Base-by-base conservation (phyloP, 2,797 vertebrate genomes). In the Acestrorhynchus altus region DNA sequence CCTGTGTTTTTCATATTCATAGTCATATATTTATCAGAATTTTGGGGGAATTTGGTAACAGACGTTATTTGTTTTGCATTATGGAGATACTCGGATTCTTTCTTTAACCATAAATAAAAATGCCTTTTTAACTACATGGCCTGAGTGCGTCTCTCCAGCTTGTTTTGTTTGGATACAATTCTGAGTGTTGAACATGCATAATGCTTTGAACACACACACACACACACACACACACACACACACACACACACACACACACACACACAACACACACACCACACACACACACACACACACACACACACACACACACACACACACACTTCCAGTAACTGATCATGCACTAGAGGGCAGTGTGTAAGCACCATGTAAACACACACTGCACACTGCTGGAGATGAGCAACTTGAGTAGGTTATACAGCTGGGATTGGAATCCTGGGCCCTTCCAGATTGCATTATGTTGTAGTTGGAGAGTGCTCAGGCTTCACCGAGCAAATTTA, bases 271-370 rank as follows among this genome's bases (percentile, higher is more conserved):
- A n/a, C n/a, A n/a, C n/a, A n/a, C n/a, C n/a, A n/a, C n/a, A n/a
- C n/a, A n/a, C n/a, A n/a, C n/a, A n/a, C n/a, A n/a, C n/a, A n/a
- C n/a, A n/a, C n/a, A n/a, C n/a, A n/a, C n/a, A n/a, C n/a, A n/a
- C n/a, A n/a, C n/a, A n/a, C n/a, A n/a, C n/a, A n/a, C n/a, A n/a
- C n/a, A n/a, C n/a, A n/a, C n/a, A n/a, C n/a, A n/a, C n/a, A n/a
- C n/a, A n/a, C n/a, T n/a, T 72, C 52, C 39, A 52, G 35, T 35
- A 46, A 49, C 24, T 26, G 20, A 0, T 39, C 57, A 35, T 61
- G 52, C 83, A 76, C 71, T 71, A 82, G 83, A 68, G 54, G 83
- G 83, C 75, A 78, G 71, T 80, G 63, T 74, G 57, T 47, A 64
- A 26, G 16, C 59, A 65, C n/a, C n/a, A n/a, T n/a, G n/a, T n/a